Percentiles rank a stretch among this genome's conserved stretches.
phyloP scores from a whole-genome alignment of 2,888 invertebrate genomes.

The Rhodophaea formosa region DNA sequence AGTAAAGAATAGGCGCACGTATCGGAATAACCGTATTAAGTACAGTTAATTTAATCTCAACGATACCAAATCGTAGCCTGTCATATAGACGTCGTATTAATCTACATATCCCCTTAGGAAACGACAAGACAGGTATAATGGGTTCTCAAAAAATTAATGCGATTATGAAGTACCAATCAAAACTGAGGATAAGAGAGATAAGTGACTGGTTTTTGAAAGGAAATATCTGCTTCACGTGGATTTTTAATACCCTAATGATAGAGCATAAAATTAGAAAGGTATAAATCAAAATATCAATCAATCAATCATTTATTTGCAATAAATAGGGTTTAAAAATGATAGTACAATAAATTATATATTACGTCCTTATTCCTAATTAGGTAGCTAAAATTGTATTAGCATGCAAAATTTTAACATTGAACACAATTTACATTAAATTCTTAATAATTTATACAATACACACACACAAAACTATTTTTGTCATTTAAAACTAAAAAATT shows the following conservation, averaged over 20 bases:
- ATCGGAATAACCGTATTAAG: constrained; percentile 67
- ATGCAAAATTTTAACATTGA: too few species aligned
- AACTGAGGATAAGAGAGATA: constrained; percentile 11
- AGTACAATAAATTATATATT: too few species aligned
- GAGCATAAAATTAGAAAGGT: constrained; percentile 8
- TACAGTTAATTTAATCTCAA: constrained; percentile 67
- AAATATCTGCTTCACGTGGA: constrained; percentile 1
- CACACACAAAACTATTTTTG: too few species aligned
- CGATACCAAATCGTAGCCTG: constrained; percentile 54
- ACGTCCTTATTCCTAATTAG: too few species aligned
- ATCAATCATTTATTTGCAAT: too few species aligned
- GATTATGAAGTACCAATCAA: constrained; percentile 19
- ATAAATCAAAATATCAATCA: not conserved
- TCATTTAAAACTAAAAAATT: too few species aligned
- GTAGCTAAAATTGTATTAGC: too few species aligned
- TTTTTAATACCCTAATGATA: constrained; percentile 7
- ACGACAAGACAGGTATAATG: constrained; percentile 27
- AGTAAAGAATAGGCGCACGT: constrained; percentile 27
- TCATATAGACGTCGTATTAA: constrained; percentile 59
- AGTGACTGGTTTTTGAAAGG: constrained; percentile 10
- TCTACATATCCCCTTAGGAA: constrained; percentile 35
- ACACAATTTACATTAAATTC: too few species aligned
- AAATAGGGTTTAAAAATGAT: too few species aligned
- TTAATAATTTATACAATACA: too few species aligned
- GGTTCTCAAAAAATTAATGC: constrained; percentile 22